These are phyloP conservation scores for Idaea dimidiata DNA, from an alignment of 2,888 invertebrate species.

Conservation along the genomic window DNA sequence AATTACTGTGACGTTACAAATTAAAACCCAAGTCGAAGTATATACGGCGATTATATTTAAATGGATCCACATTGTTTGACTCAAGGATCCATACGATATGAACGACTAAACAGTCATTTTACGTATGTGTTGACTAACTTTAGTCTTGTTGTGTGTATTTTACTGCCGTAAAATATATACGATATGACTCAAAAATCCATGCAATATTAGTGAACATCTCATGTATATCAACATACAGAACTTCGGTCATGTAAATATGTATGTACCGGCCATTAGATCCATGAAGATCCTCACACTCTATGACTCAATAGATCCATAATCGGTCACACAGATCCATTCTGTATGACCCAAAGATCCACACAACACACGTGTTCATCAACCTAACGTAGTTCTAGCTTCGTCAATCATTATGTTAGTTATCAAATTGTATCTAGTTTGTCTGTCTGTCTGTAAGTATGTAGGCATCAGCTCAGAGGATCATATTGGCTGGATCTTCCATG, in stretches of 20 bases:
- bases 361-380: neutral
- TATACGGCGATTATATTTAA: too few relatives aligned
- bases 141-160: neutral
- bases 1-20: too few relatives aligned
- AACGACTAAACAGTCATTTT: too few relatives aligned
- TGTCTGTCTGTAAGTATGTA: conserved; percentile 5
- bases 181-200: too few relatives aligned
- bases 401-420: conserved; percentile 24
- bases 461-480: conserved; percentile 87
- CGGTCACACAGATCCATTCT: neutral
- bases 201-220: too few relatives aligned
- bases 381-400: conserved; percentile 10
- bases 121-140: neutral
- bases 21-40: too few relatives aligned
- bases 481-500: conserved; percentile 95
- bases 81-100: too few relatives aligned
- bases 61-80: too few relatives aligned
- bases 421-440: conserved; percentile 31
- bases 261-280: neutral
- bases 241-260: neutral
- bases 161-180: too few relatives aligned
- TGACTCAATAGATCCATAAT: neutral
- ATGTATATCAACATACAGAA: too few relatives aligned
- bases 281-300: neutral
- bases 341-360: neutral